Evolutionary conservation across 2,113 vertebrate genomes (phyloP), one percentile per base, ranked within the genome.

Genomic region (Xiphias gladius): DNA sequence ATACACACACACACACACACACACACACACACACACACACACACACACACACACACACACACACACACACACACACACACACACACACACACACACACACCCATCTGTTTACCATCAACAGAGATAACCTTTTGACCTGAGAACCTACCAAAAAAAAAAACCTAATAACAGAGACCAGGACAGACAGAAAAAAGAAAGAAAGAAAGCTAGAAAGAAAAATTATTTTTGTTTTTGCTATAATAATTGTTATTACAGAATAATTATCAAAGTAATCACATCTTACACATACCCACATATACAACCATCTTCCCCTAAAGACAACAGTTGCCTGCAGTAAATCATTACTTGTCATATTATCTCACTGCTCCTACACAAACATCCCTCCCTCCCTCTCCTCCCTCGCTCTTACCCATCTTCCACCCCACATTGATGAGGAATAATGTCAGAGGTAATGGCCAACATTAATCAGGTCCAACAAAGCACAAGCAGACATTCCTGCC

Each of bases 391-490:
- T 39, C 26, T 22, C 32, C 80, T 82, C 63, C 82, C 57, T 85
- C 12, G 4, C 77, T 83, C 82, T 43, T 76, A 76, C 83, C 83
- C 73, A 35, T 86, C 61, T 32, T 76, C 37, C 41, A 26, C 39
- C 32, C 71, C 58, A 30, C 80, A 72, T 55, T 91, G 85, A 91
- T 91, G 81, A 78, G 83, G 63, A 89, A 80, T 92, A 89, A 91
- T 90, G 85, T 85, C 85, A 82, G 79, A 84, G 61, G 77, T 91
- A 91, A 94, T 88, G 89, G 87, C 59, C 66, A 24, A 86, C 86
- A 91, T 93, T 86, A 84, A 91, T 90, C 85, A 89, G 66, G 79
- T 84, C 75, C 82, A 79, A 88, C 90, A 90, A 90, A 86, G 81
- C 83, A 71, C 65, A 66, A 16, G 65, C 81, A 87, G 71, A 78